phyloP scores from a whole-genome alignment of 2,797 vertebrate genomes.

The Alectoris magna region DNA sequence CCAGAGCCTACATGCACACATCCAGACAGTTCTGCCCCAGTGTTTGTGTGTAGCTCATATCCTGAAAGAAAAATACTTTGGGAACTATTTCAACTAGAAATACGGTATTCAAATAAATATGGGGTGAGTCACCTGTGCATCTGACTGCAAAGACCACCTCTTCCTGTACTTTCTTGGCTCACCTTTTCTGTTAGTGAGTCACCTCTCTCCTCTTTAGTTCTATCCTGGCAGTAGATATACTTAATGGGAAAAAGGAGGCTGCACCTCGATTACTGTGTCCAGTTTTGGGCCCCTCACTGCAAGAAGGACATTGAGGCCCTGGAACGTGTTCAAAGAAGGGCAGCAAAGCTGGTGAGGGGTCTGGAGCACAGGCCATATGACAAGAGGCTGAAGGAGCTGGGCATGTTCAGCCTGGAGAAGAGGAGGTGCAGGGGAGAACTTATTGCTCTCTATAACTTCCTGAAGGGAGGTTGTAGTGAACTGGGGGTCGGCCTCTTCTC shows the following conservation, averaged over 20 bases:
- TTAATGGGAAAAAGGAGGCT: neutral
- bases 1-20: accelerated
- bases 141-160: neutral
- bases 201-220: neutral
- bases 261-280: no score
- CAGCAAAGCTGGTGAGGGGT: no score
- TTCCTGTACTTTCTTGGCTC: neutral
- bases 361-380: no score
- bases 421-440: no score
- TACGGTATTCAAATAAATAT: neutral
- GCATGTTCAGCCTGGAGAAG: no score
- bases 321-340: no score
- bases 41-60: neutral
- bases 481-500: no score
- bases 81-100: neutral
- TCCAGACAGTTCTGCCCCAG: neutral
- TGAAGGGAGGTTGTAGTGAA: no score
- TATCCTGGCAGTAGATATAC: neutral
- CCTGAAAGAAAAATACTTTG: accelerated
- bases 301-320: no score
- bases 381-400: no score
- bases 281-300: no score
- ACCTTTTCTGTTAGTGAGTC: neutral
- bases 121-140: neutral
- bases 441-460: no score